Base-by-base conservation (phyloP, 1,140 invertebrate species). In the Euura saliciscinereae region DNA sequence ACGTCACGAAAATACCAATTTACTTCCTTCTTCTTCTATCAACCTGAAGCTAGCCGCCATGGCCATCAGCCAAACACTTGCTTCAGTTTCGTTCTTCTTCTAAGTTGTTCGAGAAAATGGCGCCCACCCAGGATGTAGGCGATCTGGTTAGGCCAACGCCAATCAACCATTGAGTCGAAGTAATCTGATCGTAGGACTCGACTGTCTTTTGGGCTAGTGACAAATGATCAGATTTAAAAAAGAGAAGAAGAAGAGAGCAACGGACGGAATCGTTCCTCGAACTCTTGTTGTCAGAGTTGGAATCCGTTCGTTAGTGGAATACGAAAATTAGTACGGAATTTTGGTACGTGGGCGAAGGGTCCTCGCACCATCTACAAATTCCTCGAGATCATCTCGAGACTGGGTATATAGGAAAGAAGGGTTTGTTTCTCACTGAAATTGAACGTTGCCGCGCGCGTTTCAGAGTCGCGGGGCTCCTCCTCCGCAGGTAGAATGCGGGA, bases 221-320 rank as follows among this genome's bases (percentile, higher is more conserved):
- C 77, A 80, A 80, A 80, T 78, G 79, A 80, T 79, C 75, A 73
- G 77, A 70, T 73, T 75, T 77, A 78, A 77, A 73, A 71, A 78
- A 28, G 0, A 28, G 28, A 28, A 28, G 28, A 28, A 28, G 28
- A 28, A 28, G 28, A 28, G 28, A 28, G 28, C 28, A 28, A 28
- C 28, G 28, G 28, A 28, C 28, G 28, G 28, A 28, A 79, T 79
- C 72, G 43, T 73, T 75, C 73, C 68, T 75, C 66, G 72, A 71
- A 69, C 69, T 67, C 42, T 28, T 1, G 28, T 28, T 28, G 28
- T 28, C 28, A 28, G 28, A 0, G 28, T 28, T 28, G 28, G 28
- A 28, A 28, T 28, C 28, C 28, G 28, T 28, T 28, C 28, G 28
- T 28, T 28, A 28, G 28, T 28, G 28, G 28, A 28, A 28, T 28